These are phyloP conservation scores for Leptoteleia sp. DNA, from an alignment of 1,140 invertebrate species.

Conservation along the genomic window DNA sequence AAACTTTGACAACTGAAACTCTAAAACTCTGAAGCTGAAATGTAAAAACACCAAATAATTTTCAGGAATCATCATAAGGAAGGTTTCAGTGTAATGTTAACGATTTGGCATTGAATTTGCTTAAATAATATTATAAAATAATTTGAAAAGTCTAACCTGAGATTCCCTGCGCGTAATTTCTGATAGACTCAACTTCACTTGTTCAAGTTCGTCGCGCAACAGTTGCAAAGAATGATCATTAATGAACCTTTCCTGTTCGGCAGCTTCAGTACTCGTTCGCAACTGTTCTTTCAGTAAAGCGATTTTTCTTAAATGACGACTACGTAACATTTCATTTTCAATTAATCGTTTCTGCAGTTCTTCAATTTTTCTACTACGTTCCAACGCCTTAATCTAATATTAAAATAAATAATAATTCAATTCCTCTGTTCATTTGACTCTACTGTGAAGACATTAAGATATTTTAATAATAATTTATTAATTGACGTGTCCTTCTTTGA, in stretches of 20 bases:
- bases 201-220: constrained; percentile 86
- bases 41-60: constrained; percentile 1
- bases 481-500: too few species aligned
- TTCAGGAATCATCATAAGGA: too few species aligned
- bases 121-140: too few species aligned
- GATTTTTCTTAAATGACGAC: constrained; percentile 87
- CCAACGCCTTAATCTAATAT: constrained; percentile 88
- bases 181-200: constrained; percentile 86
- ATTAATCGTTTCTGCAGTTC: constrained; percentile 89
- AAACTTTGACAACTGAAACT: constrained; percentile 84
- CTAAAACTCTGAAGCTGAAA: constrained; percentile 80
- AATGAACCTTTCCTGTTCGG: constrained; percentile 86
- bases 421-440: too few species aligned
- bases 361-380: constrained; percentile 90
- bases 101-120: too few species aligned
- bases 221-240: constrained; percentile 86
- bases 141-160: constrained; percentile 80
- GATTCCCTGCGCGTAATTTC: constrained; percentile 88
- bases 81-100: too few species aligned
- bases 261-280: constrained; percentile 83
- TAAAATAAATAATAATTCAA: constrained; percentile 3
- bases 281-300: constrained; percentile 87
- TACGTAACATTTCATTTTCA: constrained; percentile 87
- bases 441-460: background rate
- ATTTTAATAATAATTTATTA: too few species aligned